Evolutionary conservation across 2,888 invertebrate genomes (phyloP).

Genomic region (Lamproptera curius): DNA sequence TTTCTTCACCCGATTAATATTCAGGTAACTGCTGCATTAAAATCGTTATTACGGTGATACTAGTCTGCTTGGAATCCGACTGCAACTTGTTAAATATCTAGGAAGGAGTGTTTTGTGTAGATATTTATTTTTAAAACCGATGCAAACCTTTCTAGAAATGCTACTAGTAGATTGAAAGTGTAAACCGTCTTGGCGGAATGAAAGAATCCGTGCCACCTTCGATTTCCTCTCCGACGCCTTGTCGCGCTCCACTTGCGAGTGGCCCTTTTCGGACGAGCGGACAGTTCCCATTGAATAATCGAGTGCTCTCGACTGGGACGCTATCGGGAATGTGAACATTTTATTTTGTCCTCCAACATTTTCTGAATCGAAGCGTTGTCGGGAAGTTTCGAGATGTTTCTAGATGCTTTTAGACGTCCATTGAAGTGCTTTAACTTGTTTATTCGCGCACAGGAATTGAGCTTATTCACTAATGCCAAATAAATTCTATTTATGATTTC

Average conservation of each 20-base stretch:
- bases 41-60: no score
- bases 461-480: no score
- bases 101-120: no score
- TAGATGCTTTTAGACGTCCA: neutral
- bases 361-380: neutral
- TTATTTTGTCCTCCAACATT: constrained; percentile 26
- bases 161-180: no score
- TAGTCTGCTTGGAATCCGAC: no score
- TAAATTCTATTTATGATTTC: no score
- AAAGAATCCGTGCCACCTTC: constrained; percentile 32
- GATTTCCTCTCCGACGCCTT: constrained; percentile 42
- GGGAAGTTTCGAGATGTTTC: neutral
- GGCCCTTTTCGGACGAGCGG: constrained; percentile 48
- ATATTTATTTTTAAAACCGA: no score
- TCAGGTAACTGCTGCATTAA: no score
- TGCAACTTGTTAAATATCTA: no score
- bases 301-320: constrained; percentile 38
- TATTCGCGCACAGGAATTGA: neutral
- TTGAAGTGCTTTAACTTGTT: neutral
- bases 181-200: no score
- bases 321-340: constrained; percentile 33
- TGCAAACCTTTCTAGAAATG: no score
- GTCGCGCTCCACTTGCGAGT: constrained; percentile 45
- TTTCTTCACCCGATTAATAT: no score
- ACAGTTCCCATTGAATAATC: constrained; percentile 52